Evolutionary conservation across 1,140 invertebrate species (phyloP).

Genomic region (Bombus balteatus): DNA sequence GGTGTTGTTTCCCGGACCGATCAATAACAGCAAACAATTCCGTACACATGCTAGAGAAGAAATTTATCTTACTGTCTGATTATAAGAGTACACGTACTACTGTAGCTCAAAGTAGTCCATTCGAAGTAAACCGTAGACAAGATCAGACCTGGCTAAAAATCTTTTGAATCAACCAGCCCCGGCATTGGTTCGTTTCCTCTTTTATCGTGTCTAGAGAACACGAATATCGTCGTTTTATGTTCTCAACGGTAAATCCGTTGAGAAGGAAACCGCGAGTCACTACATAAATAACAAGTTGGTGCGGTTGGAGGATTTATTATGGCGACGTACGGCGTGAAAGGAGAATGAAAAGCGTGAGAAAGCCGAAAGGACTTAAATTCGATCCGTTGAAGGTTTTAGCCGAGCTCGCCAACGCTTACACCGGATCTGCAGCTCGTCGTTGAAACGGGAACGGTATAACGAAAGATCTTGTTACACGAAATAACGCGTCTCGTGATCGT

Average conservation of each 20-base stretch:
- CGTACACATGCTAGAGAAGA: conserved; percentile 16
- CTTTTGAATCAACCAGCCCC: background rate
- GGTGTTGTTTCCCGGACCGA: conserved; percentile 23
- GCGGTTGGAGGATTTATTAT: background rate
- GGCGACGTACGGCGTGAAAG: background rate
- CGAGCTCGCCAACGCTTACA: background rate
- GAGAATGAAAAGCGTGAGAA: background rate
- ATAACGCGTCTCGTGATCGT: background rate
- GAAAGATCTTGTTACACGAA: background rate
- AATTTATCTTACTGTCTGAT: conserved; percentile 30
- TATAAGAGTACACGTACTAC: conserved; percentile 3
- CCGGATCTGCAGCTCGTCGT: background rate
- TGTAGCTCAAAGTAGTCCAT: background rate
- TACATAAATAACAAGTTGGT: background rate
- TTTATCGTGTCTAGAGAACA: background rate
- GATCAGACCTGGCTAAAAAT: background rate
- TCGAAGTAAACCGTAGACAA: background rate
- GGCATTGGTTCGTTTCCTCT: background rate
- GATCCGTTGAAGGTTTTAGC: background rate
- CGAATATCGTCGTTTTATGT: background rate
- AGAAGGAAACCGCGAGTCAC: background rate
- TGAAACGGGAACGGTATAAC: background rate
- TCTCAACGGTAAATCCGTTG: background rate
- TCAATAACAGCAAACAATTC: conserved; percentile 46
- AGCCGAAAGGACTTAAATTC: conserved; percentile 3